Evolutionary conservation across 2,113 vertebrate genomes (phyloP), one percentile per base, ranked within the genome.

Genomic region (Neomonachus schauinslandi): DNA sequence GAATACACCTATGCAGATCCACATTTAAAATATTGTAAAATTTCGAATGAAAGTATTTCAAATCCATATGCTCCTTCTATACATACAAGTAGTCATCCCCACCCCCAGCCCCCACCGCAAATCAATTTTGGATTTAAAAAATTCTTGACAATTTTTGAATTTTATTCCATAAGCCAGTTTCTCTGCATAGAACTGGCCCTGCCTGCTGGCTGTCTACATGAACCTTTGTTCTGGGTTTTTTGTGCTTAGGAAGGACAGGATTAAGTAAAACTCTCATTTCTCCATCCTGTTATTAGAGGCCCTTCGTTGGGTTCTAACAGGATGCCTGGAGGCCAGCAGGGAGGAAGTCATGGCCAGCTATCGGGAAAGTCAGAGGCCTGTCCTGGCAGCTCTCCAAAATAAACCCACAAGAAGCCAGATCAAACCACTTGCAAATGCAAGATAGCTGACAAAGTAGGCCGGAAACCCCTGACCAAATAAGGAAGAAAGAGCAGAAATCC

Each of bases 1-100:
- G 51, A 15, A 67, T 10, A 26, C 26, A 74, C 14, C 76, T 26
- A 79, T 24, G 57, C 7, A 85, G 81, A 89, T 95, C 79, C 71
- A 92, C 18, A 36, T 71, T 95, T 59, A 88, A 93, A 87, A 53
- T 39, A 22, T 93, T 93, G 80, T 72, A 33, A 63, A 53, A 97
- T 89, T 89, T 97, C 46, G 51, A 65, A 93, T 79, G 39, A 67
- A 94, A 96, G 85, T 14, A 61, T 95, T 95, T 90, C 59, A 89
- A 71, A 77, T 86, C 67, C 46, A 39, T 86, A 24, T 89, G 72
- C 77, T 77, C 4, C 18, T 80, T 91, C 61, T 86, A 9, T 93
- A 46, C 18, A 53, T 46, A 33, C 7, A 82, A 80, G 55, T 42
- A 88, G 42, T 61, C 13, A 69, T 88, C 49, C n/a, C 19, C 33